phyloP scores from a whole-genome alignment of 2,113 vertebrate genomes.

The Heterotis niloticus region DNA sequence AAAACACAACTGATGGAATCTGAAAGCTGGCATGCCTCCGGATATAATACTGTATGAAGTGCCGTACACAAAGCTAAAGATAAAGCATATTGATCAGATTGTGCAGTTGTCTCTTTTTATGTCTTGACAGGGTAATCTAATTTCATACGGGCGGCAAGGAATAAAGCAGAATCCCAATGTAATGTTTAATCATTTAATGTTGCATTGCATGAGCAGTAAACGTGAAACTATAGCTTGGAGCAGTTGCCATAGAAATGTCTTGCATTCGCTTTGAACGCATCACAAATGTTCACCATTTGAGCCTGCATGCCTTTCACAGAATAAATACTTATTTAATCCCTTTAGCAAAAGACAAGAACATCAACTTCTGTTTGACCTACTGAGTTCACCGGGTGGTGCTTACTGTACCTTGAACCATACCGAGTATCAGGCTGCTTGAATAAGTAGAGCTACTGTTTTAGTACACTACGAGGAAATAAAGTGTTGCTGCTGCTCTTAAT shows the following conservation, averaged over 20 bases:
- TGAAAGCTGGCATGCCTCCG: conserved; percentile 51
- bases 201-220: conserved; percentile 35
- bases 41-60: conserved; percentile 56
- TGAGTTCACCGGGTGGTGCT: too few relatives aligned
- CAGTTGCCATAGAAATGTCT: conserved; percentile 27
- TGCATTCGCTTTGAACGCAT: not conserved
- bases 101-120: conserved; percentile 38
- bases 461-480: too few relatives aligned
- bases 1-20: conserved; percentile 56
- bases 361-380: too few relatives aligned
- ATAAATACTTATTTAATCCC: too few relatives aligned
- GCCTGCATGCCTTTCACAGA: too few relatives aligned
- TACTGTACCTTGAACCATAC: too few relatives aligned
- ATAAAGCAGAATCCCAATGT: conserved; percentile 43
- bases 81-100: conserved; percentile 65
- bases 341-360: too few relatives aligned
- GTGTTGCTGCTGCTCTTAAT: too few relatives aligned
- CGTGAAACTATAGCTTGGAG: conserved; percentile 47
- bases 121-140: conserved; percentile 60
- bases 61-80: conserved; percentile 51
- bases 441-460: too few relatives aligned
- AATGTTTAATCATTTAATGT: conserved; percentile 49
- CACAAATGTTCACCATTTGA: too few relatives aligned
- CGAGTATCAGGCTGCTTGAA: too few relatives aligned
- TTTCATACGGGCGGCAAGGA: conserved; percentile 52